Evolutionary conservation across 64 coral and sea anemone species (phyloP).

Genomic region (Stichodactyla mertensii): DNA sequence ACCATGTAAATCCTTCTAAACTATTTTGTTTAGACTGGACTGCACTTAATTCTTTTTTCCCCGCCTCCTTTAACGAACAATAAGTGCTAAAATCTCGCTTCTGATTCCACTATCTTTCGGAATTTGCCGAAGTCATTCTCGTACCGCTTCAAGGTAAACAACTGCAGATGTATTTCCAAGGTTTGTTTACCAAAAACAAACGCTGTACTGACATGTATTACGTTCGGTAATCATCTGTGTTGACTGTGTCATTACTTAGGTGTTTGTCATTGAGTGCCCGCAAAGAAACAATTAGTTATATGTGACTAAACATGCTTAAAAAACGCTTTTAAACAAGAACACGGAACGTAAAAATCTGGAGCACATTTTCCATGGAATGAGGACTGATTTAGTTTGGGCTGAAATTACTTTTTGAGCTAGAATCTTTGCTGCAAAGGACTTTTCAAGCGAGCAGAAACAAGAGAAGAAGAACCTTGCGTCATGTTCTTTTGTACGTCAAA

Average conservation of each 20-base stretch:
- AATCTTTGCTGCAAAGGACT: background rate
- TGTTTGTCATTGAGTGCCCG: background rate
- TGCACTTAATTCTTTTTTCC: background rate
- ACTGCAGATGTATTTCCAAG: background rate
- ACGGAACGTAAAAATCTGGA: background rate
- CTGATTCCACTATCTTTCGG: background rate
- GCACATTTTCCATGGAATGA: background rate
- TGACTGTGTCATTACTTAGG: background rate
- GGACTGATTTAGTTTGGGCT: background rate
- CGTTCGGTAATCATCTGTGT: background rate
- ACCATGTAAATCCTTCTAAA: too few species aligned
- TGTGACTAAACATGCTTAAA: background rate
- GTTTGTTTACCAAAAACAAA: slow-evolving; percentile 7
- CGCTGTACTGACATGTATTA: slow-evolving; percentile 5
- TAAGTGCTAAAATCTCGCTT: background rate
- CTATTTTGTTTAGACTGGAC: background rate
- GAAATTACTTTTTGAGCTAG: background rate
- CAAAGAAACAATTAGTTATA: background rate
- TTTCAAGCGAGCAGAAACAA: background rate
- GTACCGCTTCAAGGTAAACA: background rate
- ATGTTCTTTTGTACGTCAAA: background rate
- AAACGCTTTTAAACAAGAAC: background rate
- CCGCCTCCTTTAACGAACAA: background rate
- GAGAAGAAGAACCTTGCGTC: background rate
- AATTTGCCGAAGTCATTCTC: background rate